Conservation (phyloP, 2,797 vertebrate genomes). For the Setipinna tenuifilis region DNA sequence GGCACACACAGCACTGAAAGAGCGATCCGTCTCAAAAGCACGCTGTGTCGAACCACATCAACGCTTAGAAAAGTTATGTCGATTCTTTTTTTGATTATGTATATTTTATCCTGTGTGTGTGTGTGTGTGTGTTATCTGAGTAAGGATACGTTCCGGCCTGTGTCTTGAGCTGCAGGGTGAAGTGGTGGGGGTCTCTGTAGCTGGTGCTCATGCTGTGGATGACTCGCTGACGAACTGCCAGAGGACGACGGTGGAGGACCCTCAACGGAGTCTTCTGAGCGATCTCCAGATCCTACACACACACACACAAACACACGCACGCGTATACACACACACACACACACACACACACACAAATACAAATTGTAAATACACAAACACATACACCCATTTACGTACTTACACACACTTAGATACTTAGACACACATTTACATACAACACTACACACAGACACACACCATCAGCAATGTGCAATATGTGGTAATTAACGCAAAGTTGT, state of each 20-base stretch:
- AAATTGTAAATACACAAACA: neutral
- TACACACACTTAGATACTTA: neutral
- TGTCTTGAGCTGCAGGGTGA: constrained; percentile 86
- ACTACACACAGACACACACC: no score
- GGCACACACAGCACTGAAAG: no score
- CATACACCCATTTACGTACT: neutral
- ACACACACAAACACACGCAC: constrained; percentile 27
- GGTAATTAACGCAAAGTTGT: no score
- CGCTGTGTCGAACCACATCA: no score
- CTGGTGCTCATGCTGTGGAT: constrained; percentile 86
- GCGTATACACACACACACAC: neutral
- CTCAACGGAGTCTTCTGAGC: constrained; percentile 94
- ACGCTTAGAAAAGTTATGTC: no score
- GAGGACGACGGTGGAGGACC: constrained; percentile 89
- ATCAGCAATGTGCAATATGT: no score
- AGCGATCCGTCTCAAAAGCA: no score
- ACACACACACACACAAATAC: constrained; percentile 18
- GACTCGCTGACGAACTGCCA: constrained; percentile 84
- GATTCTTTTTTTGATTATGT: neutral
- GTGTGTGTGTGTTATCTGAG: neutral
- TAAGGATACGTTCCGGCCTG: constrained; percentile 96
- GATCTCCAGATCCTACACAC: constrained; percentile 84
- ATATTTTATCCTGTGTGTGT: neutral
- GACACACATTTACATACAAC: neutral
- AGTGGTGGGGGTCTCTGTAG: constrained; percentile 87